Percentiles rank a stretch among this genome's conserved stretches.
These are phyloP conservation scores for Ophthalmolycus amberensis DNA, from an alignment of 2,113 vertebrate species.

Conservation along the genomic window DNA sequence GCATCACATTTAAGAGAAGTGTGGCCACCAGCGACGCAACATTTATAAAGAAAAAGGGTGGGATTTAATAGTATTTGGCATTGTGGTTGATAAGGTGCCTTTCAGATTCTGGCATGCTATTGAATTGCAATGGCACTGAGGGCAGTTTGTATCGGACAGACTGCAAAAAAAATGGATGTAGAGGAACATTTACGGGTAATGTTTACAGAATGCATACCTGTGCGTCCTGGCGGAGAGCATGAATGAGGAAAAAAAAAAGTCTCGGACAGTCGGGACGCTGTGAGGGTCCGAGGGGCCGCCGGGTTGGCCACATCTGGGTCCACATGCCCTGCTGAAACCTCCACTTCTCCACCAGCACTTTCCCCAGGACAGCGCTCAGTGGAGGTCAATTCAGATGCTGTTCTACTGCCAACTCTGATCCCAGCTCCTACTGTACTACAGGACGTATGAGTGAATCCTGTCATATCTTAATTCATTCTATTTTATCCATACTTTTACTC, in stretches of 20 bases:
- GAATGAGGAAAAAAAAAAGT: not conserved
- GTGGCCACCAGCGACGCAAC: not conserved
- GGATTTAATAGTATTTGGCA: conserved; percentile 9
- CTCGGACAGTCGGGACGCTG: conserved; percentile 35
- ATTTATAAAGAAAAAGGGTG: conserved; percentile 14
- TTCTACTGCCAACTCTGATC: conserved; percentile 1
- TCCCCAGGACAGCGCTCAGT: not conserved
- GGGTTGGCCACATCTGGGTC: conserved; percentile 32
- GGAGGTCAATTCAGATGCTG: not conserved
- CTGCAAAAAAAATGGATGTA: conserved; percentile 21
- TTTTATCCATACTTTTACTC: not conserved
- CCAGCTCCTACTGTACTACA: not conserved
- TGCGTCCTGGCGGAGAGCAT: not conserved
- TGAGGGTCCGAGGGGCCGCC: conserved; percentile 22
- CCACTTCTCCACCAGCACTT: conserved; percentile 3
- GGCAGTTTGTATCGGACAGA: conserved; percentile 17
- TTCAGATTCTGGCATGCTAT: conserved; percentile 30
- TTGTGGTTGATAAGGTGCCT: not conserved
- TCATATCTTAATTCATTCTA: not conserved
- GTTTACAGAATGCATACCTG: conserved; percentile 56
- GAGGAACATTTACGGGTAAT: conserved; percentile 53
- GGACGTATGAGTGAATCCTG: not conserved
- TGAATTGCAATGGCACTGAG: conserved; percentile 27
- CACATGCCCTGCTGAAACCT: not conserved
- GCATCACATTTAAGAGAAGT: conserved; percentile 15